Percentiles rank a stretch among this genome's conserved stretches.
phyloP scores from a whole-genome alignment of 2,888 invertebrate genomes.

The Erebia ligea region DNA sequence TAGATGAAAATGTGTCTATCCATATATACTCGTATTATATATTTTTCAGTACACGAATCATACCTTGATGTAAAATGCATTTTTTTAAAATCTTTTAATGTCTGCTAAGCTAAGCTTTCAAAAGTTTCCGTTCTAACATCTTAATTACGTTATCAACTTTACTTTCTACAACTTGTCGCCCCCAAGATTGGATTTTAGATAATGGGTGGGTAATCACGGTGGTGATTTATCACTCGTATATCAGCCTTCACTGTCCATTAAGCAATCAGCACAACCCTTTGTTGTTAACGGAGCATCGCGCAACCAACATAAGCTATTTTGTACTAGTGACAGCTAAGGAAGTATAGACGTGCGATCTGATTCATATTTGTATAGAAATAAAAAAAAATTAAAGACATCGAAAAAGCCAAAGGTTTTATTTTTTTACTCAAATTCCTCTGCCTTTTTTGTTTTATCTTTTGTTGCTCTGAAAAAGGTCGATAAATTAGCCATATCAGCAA shows the following conservation, averaged over 20 bases:
- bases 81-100: background rate
- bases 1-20: background rate
- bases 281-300: slow-evolving; percentile 48
- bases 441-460: too few relatives aligned
- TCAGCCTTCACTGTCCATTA: slow-evolving; percentile 83
- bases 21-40: background rate
- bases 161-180: slow-evolving; percentile 65
- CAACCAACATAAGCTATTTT: slow-evolving; percentile 23
- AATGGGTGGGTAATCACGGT: slow-evolving; percentile 77
- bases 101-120: background rate
- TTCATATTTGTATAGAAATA: background rate
- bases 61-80: slow-evolving; percentile 7
- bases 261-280: slow-evolving; percentile 80
- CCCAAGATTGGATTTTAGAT: slow-evolving; percentile 81
- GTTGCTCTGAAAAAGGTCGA: too few relatives aligned
- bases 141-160: slow-evolving; percentile 74
- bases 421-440: too few relatives aligned
- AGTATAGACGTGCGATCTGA: background rate
- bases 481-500: too few relatives aligned
- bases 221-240: slow-evolving; percentile 83
- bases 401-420: too few relatives aligned
- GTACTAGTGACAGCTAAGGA: background rate
- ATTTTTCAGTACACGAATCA: background rate
- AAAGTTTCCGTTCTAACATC: slow-evolving; percentile 37
- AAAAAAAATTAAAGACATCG: too few relatives aligned